phyloP scores from a whole-genome alignment of 64 coral and sea anemone species.

The Stichodactyla helianthus region DNA sequence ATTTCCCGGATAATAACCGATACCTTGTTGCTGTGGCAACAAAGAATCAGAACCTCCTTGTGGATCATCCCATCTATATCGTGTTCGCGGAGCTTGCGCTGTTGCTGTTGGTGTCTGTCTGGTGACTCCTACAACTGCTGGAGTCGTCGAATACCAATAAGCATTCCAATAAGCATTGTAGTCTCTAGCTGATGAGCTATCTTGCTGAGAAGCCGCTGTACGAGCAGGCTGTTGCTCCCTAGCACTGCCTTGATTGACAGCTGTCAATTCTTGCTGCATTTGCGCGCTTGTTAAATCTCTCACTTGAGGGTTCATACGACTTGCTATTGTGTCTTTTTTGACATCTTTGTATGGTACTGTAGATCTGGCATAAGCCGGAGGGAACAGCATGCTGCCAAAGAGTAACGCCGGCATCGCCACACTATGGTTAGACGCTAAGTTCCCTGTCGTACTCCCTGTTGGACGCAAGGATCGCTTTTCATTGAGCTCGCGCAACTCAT shows the following conservation, averaged over 20 bases:
- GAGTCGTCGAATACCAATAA: not conserved
- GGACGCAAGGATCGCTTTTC: not conserved
- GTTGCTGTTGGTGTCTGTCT: not conserved
- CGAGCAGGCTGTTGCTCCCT: not conserved
- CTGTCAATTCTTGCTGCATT: not conserved
- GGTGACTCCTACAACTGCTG: not conserved
- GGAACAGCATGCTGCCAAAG: not conserved
- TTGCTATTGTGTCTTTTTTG: not conserved
- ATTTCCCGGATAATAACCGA: not conserved
- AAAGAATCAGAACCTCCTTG: not conserved
- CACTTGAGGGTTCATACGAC: not conserved
- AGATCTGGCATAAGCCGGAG: not conserved
- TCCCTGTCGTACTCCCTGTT: not conserved
- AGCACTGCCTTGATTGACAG: slow-evolving; percentile 3
- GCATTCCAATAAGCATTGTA: not conserved
- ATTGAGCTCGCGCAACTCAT: not conserved
- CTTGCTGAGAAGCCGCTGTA: not conserved
- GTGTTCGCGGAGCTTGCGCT: not conserved
- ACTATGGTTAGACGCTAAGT: not conserved
- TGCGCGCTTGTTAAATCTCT: not conserved
- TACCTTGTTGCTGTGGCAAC: not conserved
- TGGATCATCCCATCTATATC: not conserved
- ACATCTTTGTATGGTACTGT: not conserved
- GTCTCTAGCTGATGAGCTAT: too few species aligned
- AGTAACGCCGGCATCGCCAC: not conserved